Percentiles rank a stretch among this genome's conserved stretches.
Evolutionary conservation across 2,888 invertebrate genomes (phyloP).

Genomic region (Nemapogon koenigi): DNA sequence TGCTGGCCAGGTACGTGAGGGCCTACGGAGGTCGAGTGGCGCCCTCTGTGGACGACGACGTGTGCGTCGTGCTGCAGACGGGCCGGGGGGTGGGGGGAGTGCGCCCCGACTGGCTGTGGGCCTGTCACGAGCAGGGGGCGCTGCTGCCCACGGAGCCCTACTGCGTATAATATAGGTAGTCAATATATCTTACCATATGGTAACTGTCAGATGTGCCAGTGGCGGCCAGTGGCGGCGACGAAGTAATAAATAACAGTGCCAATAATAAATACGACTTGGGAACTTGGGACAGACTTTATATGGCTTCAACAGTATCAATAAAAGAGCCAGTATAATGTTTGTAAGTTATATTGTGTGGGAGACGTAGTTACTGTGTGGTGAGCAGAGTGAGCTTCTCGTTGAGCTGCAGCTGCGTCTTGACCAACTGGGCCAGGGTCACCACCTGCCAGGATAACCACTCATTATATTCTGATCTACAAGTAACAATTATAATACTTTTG

Average conservation of each 20-base stretch:
- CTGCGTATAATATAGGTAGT: no score
- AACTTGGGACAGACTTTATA: no score
- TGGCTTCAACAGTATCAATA: no score
- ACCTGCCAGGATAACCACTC: constrained; percentile 30
- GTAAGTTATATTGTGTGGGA: constrained; percentile 1
- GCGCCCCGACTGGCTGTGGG: constrained; percentile 67
- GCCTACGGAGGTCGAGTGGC: constrained; percentile 65
- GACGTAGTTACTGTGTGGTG: constrained; percentile 62
- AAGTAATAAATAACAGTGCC: no score
- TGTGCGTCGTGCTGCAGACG: constrained; percentile 17
- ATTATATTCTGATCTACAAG: no score
- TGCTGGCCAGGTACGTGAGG: constrained; percentile 54
- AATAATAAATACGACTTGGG: no score
- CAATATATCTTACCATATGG: no score
- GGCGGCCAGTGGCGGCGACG: no score
- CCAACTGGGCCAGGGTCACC: constrained; percentile 92
- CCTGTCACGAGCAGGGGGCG: constrained; percentile 49
- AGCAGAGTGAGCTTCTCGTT: constrained; percentile 94
- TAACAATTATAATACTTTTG: no score
- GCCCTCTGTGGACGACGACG: not conserved
- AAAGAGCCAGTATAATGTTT: no score
- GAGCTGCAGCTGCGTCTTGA: constrained; percentile 94
- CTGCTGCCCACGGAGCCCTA: no score
- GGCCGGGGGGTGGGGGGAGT: constrained; percentile 24
- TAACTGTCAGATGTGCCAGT: no score